phyloP scores from a whole-genome alignment of 2,888 invertebrate genomes.

The Pandemis corylana region DNA sequence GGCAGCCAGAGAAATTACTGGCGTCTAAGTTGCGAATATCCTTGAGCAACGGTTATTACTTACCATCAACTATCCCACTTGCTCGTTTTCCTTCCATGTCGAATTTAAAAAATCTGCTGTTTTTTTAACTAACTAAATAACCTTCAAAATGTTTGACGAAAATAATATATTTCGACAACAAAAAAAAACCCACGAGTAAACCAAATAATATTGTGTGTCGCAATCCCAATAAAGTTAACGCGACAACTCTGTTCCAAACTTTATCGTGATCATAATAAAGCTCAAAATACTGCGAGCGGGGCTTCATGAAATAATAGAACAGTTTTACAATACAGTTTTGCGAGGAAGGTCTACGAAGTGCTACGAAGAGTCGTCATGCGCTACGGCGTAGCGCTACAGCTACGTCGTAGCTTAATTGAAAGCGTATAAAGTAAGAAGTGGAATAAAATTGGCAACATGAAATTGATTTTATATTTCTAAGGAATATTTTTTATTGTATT shows the following conservation, averaged over 20 bases:
- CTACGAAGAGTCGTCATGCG: slow-evolving; percentile 29
- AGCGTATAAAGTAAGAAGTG: neutral
- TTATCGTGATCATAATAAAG: neutral
- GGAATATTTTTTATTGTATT: neutral
- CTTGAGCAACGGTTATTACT: no score
- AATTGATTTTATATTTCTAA: neutral
- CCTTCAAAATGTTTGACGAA: neutral
- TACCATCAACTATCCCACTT: no score
- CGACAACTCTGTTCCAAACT: neutral
- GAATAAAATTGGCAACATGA: neutral
- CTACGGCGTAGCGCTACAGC: slow-evolving; percentile 21
- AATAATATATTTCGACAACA: slow-evolving; percentile 12
- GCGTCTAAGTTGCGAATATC: no score
- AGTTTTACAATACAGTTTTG: slow-evolving; percentile 13
- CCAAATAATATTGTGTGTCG: slow-evolving; percentile 16
- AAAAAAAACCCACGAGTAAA: slow-evolving; percentile 31
- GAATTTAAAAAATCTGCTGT: no score
- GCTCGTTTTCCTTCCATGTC: no score
- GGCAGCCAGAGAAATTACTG: no score
- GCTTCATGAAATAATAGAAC: slow-evolving; percentile 20
- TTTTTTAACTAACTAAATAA: no score
- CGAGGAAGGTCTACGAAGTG: slow-evolving; percentile 12
- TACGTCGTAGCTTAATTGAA: slow-evolving; percentile 26
- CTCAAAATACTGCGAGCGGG: neutral
- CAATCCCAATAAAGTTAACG: neutral